These are phyloP conservation scores for Gryllus bimaculatus DNA, from an alignment of 1,140 invertebrate genomes.

Conservation along the genomic window DNA sequence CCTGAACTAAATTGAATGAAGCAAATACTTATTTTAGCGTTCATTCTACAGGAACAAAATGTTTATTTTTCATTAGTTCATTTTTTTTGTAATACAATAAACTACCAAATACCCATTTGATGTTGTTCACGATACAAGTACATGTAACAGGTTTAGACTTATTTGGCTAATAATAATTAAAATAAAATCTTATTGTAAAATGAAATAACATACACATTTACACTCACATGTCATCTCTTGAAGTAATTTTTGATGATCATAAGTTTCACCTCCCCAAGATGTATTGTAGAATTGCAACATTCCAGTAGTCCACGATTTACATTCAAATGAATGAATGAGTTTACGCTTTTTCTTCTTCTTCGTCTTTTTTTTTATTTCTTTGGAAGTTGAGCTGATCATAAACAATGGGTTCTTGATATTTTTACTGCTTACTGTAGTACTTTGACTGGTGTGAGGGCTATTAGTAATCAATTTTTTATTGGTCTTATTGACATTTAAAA, in stretches of 20 bases:
- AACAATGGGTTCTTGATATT: not conserved
- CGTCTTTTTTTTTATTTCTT: not conserved
- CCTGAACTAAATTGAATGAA: not conserved
- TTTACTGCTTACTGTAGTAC: not conserved
- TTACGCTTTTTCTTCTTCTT: not conserved
- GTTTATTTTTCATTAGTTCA: too few species aligned
- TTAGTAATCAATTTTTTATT: not conserved
- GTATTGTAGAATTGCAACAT: not conserved
- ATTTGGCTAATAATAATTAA: too few species aligned
- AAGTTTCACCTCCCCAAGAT: not conserved
- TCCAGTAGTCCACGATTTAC: not conserved
- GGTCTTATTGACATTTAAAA: not conserved
- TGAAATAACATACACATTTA: too few species aligned
- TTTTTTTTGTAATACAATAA: too few species aligned
- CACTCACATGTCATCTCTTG: not conserved
- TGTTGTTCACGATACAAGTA: too few species aligned
- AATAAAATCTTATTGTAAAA: too few species aligned
- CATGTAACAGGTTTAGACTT: too few species aligned
- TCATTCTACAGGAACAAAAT: too few species aligned
- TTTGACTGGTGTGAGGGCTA: too few species aligned
- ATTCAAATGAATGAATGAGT: not conserved
- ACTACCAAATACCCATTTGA: too few species aligned
- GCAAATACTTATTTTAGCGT: too few species aligned
- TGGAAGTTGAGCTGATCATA: not conserved
- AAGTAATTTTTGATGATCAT: not conserved